Evolutionary conservation across 2,113 vertebrate genomes (phyloP), one percentile per base, ranked within the genome.

Genomic region (Menidia beryllina): DNA sequence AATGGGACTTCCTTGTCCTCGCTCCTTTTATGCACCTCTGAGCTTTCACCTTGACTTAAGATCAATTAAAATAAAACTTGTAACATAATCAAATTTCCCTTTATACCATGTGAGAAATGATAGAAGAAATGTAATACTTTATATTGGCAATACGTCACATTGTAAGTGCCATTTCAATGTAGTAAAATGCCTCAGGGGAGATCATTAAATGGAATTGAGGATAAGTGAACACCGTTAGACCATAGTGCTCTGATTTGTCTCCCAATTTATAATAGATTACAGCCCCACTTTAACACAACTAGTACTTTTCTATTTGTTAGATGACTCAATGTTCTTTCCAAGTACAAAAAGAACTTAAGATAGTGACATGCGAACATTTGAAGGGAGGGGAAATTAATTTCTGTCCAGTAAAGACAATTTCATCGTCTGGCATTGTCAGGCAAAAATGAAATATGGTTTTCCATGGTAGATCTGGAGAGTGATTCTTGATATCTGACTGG

Each of bases 191-290:
- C 72, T 50, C 47, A 63, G 58, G 66, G 65, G 69, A 60, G 47
- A 69, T 69, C 66, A 81, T 82, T 86, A 86, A 15, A 43, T 69
- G 69, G 52, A 75, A 72, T 53, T 61, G 67, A 75, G 39, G 62
- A 72, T 70, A 81, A 81, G 62, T 86, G 69, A 85, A 82, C 43
- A 56, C 73, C n/a, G n/a, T 47, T 34, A 34, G 71, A 80, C 54
- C 79, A 73, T 23, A 48, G 49, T 62, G 47, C 63, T 47, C 59
- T 63, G 64, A 69, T 73, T n/a, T 57, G 34, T 53, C 71, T 88
- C 51, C 51, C 4, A 45, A 23, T 45, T 73, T 63, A 56, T 70
- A 66, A 65, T 61, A 65, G 23, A 80, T 41, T 43, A 87, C 69
- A 54, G 38, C 45, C 57, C 51, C 50, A 53, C 53, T 71, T 74